A percentile compares a stretch with the other conserved stretches of the same genome.
These are phyloP conservation scores for Centropyge bicolor DNA, from an alignment of 2,797 vertebrate genomes.

Conservation along the genomic window DNA sequence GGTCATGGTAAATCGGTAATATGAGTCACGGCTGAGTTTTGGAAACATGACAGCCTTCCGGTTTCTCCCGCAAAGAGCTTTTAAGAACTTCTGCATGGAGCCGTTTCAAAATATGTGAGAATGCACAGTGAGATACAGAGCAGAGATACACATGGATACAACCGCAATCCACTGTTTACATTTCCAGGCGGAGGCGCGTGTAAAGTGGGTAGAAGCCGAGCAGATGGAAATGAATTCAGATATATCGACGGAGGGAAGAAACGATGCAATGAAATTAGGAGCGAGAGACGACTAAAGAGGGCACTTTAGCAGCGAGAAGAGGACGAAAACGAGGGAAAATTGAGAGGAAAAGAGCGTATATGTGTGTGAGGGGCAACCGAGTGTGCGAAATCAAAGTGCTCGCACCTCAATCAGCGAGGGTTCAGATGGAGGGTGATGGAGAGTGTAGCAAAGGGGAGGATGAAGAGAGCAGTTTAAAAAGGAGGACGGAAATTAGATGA, in stretches of 20 bases:
- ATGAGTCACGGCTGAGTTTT: constrained; percentile 57
- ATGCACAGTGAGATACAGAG: constrained; percentile 3
- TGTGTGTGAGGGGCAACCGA: constrained; percentile 23
- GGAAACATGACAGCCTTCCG: constrained; percentile 45
- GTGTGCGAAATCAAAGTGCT: constrained; percentile 67
- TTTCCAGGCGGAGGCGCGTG: constrained; percentile 5
- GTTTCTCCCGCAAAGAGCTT: background rate
- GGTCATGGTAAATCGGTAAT: constrained; percentile 56
- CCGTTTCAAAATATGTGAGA: constrained; percentile 1
- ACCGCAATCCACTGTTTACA: constrained; percentile 23
- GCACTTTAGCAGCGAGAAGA: constrained; percentile 28
- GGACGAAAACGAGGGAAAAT: constrained; percentile 31
- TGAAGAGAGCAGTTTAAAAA: constrained; percentile 49
- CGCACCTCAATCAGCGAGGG: constrained; percentile 75
- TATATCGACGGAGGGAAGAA: constrained; percentile 19
- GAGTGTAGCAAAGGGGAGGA: constrained; percentile 54
- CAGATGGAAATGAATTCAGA: constrained; percentile 57
- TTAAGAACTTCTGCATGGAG: constrained; percentile 19
- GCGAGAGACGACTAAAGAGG: constrained; percentile 48
- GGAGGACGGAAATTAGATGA: constrained; percentile 59
- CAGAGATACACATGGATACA: constrained; percentile 20
- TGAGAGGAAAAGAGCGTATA: constrained; percentile 19
- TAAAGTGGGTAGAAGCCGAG: constrained; percentile 42
- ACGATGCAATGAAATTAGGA: constrained; percentile 47
- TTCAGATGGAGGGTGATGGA: constrained; percentile 70